These are phyloP conservation scores for Drosophila suzukii DNA, from an alignment of 1,140 invertebrate species.

Conservation along the genomic window DNA sequence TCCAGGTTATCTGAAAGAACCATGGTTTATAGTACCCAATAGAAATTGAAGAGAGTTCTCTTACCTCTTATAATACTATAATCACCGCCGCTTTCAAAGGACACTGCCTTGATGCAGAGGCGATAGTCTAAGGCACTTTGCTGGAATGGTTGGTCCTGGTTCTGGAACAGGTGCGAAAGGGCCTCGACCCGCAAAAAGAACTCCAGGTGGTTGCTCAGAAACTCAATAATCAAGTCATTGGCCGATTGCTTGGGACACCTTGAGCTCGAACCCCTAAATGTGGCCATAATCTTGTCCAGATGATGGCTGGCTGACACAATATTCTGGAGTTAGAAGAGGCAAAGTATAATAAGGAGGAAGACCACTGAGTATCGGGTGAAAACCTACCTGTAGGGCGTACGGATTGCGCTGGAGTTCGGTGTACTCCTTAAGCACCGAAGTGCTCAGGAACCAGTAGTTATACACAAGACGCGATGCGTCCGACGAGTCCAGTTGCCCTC, in stretches of 20 bases:
- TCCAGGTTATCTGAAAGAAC: conserved; percentile 88
- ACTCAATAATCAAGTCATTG: conserved; percentile 81
- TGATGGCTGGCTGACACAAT: conserved; percentile 45
- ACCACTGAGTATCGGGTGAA: fast-evolving
- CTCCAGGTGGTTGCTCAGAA: conserved; percentile 94
- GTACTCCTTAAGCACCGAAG: conserved; percentile 52
- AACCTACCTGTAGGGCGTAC: conserved; percentile 45
- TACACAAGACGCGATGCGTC: conserved; percentile 39
- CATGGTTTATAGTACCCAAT: neutral
- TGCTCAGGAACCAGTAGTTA: conserved; percentile 38
- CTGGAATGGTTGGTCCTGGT: conserved; percentile 84
- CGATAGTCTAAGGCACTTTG: conserved; percentile 81
- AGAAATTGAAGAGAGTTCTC: neutral
- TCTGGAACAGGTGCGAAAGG: conserved; percentile 94
- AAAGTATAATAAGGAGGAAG: neutral
- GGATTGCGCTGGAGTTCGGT: conserved; percentile 56
- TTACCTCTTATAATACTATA: conserved; percentile 68
- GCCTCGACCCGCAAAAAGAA: conserved; percentile 95
- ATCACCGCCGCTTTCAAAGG: conserved; percentile 84
- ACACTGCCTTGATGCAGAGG: conserved; percentile 84
- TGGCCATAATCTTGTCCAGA: conserved; percentile 49
- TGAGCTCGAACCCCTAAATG: conserved; percentile 27
- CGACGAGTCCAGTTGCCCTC: conserved; percentile 41
- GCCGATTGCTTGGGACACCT: conserved; percentile 10
- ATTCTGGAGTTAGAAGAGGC: conserved; percentile 29